These are phyloP conservation scores for Hemitrygon akajei DNA, from an alignment of 2,797 vertebrate species.

Conservation along the genomic window DNA sequence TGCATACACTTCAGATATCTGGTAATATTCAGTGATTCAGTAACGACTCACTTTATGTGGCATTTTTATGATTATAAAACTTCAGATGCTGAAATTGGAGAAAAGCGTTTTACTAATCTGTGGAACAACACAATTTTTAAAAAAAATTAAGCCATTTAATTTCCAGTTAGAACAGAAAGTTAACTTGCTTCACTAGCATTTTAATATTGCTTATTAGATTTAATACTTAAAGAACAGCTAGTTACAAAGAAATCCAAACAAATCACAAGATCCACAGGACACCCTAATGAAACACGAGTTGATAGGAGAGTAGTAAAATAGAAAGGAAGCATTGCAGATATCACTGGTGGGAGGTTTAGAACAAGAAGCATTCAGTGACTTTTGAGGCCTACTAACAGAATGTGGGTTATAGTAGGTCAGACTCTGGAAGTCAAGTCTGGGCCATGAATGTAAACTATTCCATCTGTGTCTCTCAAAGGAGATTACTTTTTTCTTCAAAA, in stretches of 20 bases:
- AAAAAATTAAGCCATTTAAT: neutral
- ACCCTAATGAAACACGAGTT: slow-evolving; percentile 26
- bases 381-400: slow-evolving; percentile 55
- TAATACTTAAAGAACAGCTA: neutral
- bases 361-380: slow-evolving; percentile 51
- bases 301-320: slow-evolving; percentile 1
- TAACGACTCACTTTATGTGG: neutral
- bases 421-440: slow-evolving; percentile 77
- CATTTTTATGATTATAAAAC: neutral
- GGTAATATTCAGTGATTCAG: neutral
- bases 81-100: neutral
- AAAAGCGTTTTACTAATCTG: no score
- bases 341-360: slow-evolving; percentile 40
- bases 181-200: neutral
- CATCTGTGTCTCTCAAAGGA: slow-evolving; percentile 58
- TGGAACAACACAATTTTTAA: neutral
- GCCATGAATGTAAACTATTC: slow-evolving; percentile 70
- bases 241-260: neutral
- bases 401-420: slow-evolving; percentile 73
- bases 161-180: neutral
- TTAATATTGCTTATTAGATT: neutral
- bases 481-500: slow-evolving; percentile 43
- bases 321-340: slow-evolving; percentile 1
- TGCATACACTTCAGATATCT: neutral
- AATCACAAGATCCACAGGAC: slow-evolving; percentile 12